Percentiles rank a stretch among this genome's conserved stretches.
phyloP scores from a whole-genome alignment of 2,888 invertebrate species.

The Thelaira solivaga region DNA sequence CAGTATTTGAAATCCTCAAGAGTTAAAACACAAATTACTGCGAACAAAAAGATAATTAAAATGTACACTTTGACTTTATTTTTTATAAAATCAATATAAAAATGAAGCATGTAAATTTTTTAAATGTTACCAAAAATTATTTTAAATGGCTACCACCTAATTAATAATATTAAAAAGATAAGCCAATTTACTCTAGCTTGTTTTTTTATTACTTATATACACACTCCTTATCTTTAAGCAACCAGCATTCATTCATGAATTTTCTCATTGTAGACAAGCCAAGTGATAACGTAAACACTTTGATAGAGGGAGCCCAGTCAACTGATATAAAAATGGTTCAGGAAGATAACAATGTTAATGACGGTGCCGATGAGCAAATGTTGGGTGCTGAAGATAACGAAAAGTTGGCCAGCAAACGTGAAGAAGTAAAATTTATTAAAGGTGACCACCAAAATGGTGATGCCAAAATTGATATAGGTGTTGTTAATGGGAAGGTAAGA shows the following conservation, averaged over 20 bases:
- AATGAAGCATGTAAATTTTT: too few species aligned
- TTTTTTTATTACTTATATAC: too few species aligned
- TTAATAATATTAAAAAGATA: neutral
- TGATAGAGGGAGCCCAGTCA: conserved; percentile 6
- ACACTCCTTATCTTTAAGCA: conserved; percentile 10
- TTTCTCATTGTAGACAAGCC: conserved; percentile 24
- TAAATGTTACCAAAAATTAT: neutral
- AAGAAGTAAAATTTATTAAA: conserved; percentile 86
- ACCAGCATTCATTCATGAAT: conserved; percentile 35
- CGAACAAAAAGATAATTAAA: too few species aligned
- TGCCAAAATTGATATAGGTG: conserved; percentile 90
- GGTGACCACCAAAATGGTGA: conserved; percentile 89
- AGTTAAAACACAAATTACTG: too few species aligned
- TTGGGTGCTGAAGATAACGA: conserved; percentile 80
- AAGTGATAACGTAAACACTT: conserved; percentile 6
- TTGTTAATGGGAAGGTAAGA: conserved; percentile 79
- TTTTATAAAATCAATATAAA: too few species aligned
- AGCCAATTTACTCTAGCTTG: neutral
- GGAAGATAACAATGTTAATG: conserved; percentile 77
- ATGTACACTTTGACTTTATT: too few species aligned
- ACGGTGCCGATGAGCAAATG: conserved; percentile 86
- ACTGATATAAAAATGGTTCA: conserved; percentile 76
- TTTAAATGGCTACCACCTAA: neutral
- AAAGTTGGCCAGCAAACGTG: conserved; percentile 80
- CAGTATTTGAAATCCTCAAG: too few species aligned